phyloP scores from a whole-genome alignment of 2,888 invertebrate genomes.

The Acanthosepion pharaonis region DNA sequence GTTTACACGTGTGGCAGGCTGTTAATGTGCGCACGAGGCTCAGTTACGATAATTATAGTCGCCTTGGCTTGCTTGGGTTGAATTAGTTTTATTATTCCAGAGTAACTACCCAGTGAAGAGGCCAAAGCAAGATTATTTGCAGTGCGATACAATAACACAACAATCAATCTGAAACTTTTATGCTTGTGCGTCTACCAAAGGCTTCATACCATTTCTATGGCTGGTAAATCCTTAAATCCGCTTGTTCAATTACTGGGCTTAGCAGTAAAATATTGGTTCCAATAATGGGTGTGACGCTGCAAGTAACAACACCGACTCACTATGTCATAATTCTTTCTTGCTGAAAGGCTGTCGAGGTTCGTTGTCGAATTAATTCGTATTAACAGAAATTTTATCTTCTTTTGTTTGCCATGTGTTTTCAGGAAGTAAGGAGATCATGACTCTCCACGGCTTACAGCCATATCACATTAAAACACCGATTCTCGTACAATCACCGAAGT shows the following conservation, averaged over 20 bases:
- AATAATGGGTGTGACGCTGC: not conserved
- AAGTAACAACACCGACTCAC: not conserved
- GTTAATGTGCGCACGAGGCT: not conserved
- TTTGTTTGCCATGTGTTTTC: no score
- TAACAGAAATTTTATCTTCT: no score
- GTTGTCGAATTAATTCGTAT: no score
- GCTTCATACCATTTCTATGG: not conserved
- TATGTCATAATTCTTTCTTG: not conserved
- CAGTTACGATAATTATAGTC: not conserved
- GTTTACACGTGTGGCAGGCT: not conserved
- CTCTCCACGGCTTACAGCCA: no score
- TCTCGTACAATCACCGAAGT: no score
- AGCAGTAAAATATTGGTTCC: not conserved
- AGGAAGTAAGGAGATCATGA: no score
- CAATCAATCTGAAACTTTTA: not conserved
- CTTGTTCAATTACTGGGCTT: not conserved
- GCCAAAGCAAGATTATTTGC: not conserved
- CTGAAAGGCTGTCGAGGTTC: not conserved
- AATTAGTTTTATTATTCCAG: not conserved
- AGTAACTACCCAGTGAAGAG: not conserved
- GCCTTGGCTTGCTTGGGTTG: not conserved
- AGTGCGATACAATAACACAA: not conserved
- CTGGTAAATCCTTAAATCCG: not conserved
- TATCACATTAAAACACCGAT: no score
- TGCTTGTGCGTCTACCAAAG: not conserved